Evolutionary conservation across 2,888 invertebrate genomes (phyloP), one percentile per base, ranked within the genome.

Genomic region (Nemotelus nigrinus): DNA sequence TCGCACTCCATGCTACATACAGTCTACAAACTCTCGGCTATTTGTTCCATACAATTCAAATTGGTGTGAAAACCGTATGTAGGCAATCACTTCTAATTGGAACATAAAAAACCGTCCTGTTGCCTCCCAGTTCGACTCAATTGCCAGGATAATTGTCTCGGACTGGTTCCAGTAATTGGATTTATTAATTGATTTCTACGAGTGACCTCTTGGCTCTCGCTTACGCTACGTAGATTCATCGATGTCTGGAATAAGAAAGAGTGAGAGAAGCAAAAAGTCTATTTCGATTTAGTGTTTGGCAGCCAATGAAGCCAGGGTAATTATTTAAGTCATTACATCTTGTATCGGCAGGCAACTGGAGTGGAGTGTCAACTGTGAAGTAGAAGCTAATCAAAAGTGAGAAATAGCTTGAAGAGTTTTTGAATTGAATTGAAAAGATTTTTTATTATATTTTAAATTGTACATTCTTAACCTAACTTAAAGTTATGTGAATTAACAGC

Each of bases 101-200:
- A 39, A 60, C 60, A 74, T 74, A 74, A 74, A 68, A 74, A 74
- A 47, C 45, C 57, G n/a, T 71, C 74, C 50, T 74, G 60, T 74
- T 60, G 47, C 60, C 60, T 3, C 48, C 53, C 44, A 65, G 10
- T 6, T 39, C 70, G 41, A 70, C 70, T 70, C 53, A 60, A 74
- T 60, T 74, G 74, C 39, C 25, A n/a, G 39, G 60, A 60, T 60
- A 74, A 74, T 74, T 74, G 60, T 60, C 60, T 74, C 74, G 74
- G 60, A 47, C 50, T 47, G 48, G 74, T 74, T 63, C 74, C 60
- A 74, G 60, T 60, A 74, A 74, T 74, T 74, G 74, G 74, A 74
- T 74, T 74, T 74, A 74, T 74, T 74, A 74, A 74, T 74, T 74
- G 60, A 74, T 74, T 74, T 50, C 74, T 74, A 60, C 60, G 50